phyloP scores from a whole-genome alignment of 2,888 invertebrate species.

The Blastobasis adustella region DNA sequence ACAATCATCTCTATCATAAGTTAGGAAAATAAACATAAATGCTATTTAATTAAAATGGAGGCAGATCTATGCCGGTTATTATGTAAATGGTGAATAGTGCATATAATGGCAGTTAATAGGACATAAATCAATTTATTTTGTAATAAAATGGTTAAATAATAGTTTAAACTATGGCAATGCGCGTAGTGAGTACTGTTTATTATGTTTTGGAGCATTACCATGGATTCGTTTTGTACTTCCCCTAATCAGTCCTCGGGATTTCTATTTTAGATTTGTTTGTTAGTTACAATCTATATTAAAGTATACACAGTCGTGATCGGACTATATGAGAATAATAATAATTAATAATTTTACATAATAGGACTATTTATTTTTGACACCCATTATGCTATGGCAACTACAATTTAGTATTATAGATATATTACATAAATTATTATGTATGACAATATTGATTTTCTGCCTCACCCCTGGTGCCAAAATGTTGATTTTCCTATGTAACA shows the following conservation, averaged over 20 bases:
- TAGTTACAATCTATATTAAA: too few relatives aligned
- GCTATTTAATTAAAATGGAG: neutral
- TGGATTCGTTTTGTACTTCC: too few relatives aligned
- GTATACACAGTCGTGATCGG: conserved; percentile 1
- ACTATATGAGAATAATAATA: conserved; percentile 1
- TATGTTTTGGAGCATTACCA: too few relatives aligned
- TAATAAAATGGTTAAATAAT: conserved; percentile 11
- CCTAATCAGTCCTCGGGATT: too few relatives aligned
- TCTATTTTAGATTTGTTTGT: too few relatives aligned
- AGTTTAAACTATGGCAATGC: too few relatives aligned
- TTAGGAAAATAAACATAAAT: conserved; percentile 5
- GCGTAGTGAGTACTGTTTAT: too few relatives aligned
- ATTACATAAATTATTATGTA: conserved; percentile 29
- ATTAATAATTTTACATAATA: conserved; percentile 13
- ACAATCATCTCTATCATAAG: conserved; percentile 4
- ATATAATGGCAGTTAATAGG: conserved; percentile 12
- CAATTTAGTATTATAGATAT: conserved; percentile 38
- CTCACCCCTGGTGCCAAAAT: conserved; percentile 47
- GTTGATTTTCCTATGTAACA: conserved; percentile 12
- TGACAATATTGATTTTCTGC: too few relatives aligned
- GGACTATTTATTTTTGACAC: conserved; percentile 23
- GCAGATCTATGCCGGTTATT: neutral
- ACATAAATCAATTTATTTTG: conserved; percentile 29
- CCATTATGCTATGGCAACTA: conserved; percentile 19
- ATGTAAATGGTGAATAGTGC: conserved; percentile 9